Conservation (phyloP, 1,140 invertebrate species). For the Metaphire vulgaris region DNA sequence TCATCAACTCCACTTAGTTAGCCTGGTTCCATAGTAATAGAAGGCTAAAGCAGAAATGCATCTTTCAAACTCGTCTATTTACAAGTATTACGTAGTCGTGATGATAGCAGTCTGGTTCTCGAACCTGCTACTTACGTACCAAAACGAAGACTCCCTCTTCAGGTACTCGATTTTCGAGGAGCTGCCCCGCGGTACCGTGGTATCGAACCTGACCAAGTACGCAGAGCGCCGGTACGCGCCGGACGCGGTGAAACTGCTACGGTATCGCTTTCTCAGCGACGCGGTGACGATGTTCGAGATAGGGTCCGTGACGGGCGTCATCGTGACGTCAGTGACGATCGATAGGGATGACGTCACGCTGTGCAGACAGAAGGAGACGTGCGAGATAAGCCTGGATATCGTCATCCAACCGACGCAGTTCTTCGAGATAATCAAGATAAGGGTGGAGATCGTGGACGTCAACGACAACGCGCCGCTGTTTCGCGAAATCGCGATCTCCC, state of each 20-base stretch:
- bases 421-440: conserved; percentile 30
- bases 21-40: too few species aligned
- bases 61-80: too few species aligned
- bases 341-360: conserved; percentile 18
- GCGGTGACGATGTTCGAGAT: conserved; percentile 17
- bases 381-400: conserved; percentile 16
- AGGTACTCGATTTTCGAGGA: background rate
- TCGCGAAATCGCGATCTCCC: conserved; percentile 61
- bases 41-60: too few species aligned
- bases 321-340: conserved; percentile 11
- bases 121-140: too few species aligned
- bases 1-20: too few species aligned
- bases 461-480: conserved; percentile 45
- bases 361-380: conserved; percentile 20
- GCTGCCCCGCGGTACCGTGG: background rate
- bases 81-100: too few species aligned
- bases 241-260: conserved; percentile 8
- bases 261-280: conserved; percentile 20
- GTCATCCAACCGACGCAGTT: conserved; percentile 25
- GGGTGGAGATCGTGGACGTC: conserved; percentile 56
- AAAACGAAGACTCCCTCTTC: too few species aligned
- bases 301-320: conserved; percentile 18
- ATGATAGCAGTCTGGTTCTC: too few species aligned
- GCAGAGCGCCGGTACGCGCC: background rate
- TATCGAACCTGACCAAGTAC: background rate